Conservation (phyloP, 1,140 invertebrate species). For the Bradysia coprophila region DNA sequence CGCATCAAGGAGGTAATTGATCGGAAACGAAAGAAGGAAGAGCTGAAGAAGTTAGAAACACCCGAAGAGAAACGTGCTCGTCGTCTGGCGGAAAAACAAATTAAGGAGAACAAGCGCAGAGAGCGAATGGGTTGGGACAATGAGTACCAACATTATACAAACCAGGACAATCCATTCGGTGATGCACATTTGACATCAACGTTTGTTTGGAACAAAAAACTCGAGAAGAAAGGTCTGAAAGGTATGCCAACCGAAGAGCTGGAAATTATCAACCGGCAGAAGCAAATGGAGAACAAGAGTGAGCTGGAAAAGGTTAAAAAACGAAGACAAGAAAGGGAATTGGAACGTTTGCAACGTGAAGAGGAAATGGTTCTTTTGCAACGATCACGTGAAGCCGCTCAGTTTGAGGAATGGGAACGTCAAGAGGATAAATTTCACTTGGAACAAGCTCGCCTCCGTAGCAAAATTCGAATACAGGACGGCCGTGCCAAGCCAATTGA, state of each 20-base stretch:
- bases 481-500: slow-evolving; percentile 96
- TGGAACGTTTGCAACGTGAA: slow-evolving; percentile 74
- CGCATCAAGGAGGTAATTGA: slow-evolving; percentile 42
- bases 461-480: slow-evolving; percentile 89
- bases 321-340: slow-evolving; percentile 70
- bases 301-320: slow-evolving; percentile 89
- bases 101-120: slow-evolving; percentile 74
- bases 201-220: slow-evolving; percentile 94
- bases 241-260: slow-evolving; percentile 65
- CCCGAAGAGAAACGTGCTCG: slow-evolving; percentile 85
- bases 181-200: slow-evolving; percentile 83
- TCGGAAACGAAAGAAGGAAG: slow-evolving; percentile 54
- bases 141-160: slow-evolving; percentile 91
- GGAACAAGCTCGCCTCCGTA: slow-evolving; percentile 74
- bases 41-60: slow-evolving; percentile 79
- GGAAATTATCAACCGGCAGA: slow-evolving; percentile 64
- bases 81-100: slow-evolving; percentile 75
- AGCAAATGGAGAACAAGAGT: slow-evolving; percentile 78
- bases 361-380: slow-evolving; percentile 77
- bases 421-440: slow-evolving; percentile 91
- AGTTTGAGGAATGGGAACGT: slow-evolving; percentile 85
- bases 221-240: slow-evolving; percentile 83
- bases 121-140: slow-evolving; percentile 92
- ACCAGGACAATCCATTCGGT: slow-evolving; percentile 96
- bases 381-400: slow-evolving; percentile 83